Conservation (phyloP, 1,140 invertebrate species). For the Tetramorium simillimum region DNA sequence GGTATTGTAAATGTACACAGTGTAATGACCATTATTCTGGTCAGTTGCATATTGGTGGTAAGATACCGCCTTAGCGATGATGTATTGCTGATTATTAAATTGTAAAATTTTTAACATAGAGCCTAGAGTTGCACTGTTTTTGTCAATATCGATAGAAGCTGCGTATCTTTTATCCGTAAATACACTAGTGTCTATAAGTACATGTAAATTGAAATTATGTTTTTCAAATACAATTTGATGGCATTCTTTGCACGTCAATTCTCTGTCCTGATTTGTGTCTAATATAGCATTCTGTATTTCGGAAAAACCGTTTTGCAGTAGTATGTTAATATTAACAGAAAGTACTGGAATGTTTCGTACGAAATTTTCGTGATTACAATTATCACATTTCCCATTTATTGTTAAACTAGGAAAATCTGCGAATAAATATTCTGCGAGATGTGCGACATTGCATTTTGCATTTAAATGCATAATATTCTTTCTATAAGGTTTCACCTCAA, state of each 20-base stretch:
- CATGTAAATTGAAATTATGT: neutral
- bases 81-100: neutral
- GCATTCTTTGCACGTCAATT: neutral
- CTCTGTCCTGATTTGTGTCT: neutral
- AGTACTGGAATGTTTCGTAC: neutral
- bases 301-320: neutral
- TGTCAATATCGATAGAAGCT: neutral
- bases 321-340: neutral
- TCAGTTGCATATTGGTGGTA: neutral
- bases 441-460: neutral
- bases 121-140: neutral
- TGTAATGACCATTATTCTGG: neutral
- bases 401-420: neutral
- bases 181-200: neutral
- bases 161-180: neutral
- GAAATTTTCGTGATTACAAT: neutral
- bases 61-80: neutral
- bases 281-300: neutral
- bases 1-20: neutral
- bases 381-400: neutral
- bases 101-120: neutral
- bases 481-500: neutral
- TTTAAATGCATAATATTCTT: neutral
- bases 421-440: conserved; percentile 9
- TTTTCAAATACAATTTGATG: neutral